Conservation (phyloP, 2,888 invertebrate genomes). For the Calephelis perditalis region DNA sequence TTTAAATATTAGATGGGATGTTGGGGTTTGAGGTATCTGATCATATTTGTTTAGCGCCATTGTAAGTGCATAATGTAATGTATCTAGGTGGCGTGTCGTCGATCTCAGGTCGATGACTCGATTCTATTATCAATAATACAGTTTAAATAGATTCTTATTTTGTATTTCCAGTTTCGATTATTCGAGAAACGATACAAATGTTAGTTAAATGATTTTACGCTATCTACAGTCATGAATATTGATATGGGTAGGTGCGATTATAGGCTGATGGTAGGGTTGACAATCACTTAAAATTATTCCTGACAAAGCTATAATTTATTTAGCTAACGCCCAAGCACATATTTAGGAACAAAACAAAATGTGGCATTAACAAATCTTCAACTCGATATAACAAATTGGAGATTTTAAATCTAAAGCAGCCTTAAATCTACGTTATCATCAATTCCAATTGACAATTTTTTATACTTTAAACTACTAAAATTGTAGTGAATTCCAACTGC, state of each 20-base stretch:
- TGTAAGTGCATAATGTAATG: conserved; percentile 50
- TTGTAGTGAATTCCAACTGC: too few species aligned
- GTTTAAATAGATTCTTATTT: conserved; percentile 19
- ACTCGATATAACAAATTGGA: too few species aligned
- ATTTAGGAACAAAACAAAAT: too few species aligned
- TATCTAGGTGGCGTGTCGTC: conserved; percentile 52
- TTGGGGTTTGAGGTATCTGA: conserved; percentile 33
- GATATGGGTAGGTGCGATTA: conserved; percentile 7
- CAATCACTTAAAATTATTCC: too few species aligned
- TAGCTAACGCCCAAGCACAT: too few species aligned
- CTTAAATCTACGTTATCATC: too few species aligned
- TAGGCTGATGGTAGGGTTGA: background rate
- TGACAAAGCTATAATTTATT: too few species aligned
- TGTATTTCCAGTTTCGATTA: conserved; percentile 9
- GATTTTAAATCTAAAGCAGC: too few species aligned
- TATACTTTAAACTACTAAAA: too few species aligned
- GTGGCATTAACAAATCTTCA: too few species aligned
- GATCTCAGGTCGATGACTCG: conserved; percentile 50
- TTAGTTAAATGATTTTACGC: conserved; percentile 2
- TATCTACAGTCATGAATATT: conserved; percentile 9
- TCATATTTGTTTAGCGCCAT: conserved; percentile 44
- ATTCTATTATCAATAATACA: conserved; percentile 27
- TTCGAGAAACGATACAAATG: conserved; percentile 8
- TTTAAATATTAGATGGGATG: conserved; percentile 20
- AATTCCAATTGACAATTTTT: too few species aligned